phyloP scores from a whole-genome alignment of 2,797 vertebrate species.

The Chelonia mydas region DNA sequence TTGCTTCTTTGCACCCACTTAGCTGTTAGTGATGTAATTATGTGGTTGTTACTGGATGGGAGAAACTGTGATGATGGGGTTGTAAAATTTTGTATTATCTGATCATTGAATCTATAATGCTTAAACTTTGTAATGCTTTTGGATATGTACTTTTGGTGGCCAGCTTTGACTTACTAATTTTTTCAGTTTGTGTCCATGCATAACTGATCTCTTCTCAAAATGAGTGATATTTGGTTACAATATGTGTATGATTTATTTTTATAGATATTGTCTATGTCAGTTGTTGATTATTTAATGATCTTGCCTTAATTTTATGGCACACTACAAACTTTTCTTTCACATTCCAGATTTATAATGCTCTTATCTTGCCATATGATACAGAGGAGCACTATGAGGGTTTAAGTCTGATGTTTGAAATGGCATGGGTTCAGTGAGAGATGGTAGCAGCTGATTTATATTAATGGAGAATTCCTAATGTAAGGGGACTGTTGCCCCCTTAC shows the following conservation, averaged over 20 bases:
- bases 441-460: neutral
- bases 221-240: rapidly evolving
- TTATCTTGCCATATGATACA: rapidly evolving
- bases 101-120: neutral
- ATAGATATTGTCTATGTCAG: neutral
- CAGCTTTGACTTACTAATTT: neutral
- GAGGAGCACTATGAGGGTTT: rapidly evolving
- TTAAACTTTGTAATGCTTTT: neutral
- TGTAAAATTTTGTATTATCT: neutral
- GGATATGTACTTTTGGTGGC: neutral
- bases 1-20: neutral
- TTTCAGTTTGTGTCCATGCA: neutral
- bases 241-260: neutral
- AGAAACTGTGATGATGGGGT: conserved; percentile 15
- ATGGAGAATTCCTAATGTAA: neutral
- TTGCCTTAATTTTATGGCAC: neutral
- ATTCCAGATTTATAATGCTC: neutral
- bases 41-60: neutral
- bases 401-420: neutral
- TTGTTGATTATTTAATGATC: neutral
- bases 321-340: neutral
- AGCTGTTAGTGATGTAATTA: conserved; percentile 27
- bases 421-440: neutral
- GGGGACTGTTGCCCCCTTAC: too few species aligned
- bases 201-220: neutral